Evolutionary conservation across 2,113 vertebrate genomes (phyloP).

Genomic region (Elgaria multicarinata): DNA sequence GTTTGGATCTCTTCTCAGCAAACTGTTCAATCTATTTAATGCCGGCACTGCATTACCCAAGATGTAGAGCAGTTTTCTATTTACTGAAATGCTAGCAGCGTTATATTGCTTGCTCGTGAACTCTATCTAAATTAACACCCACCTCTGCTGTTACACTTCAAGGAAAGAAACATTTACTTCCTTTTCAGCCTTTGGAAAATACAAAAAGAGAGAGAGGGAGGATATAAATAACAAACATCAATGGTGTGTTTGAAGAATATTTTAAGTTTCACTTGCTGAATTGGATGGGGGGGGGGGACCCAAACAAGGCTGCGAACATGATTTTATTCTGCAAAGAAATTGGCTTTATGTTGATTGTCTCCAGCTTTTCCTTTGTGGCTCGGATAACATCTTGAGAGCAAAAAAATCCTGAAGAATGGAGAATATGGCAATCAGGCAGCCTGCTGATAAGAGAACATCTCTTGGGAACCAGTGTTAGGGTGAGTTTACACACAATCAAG

Average conservation of each 20-base stretch:
- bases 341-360: not conserved
- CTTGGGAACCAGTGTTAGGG: not conserved
- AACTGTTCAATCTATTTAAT: slow-evolving; percentile 60
- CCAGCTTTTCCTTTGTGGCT: not conserved
- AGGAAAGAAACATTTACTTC: slow-evolving; percentile 50
- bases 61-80: slow-evolving; percentile 55
- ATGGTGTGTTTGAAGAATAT: slow-evolving; percentile 26
- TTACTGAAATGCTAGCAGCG: slow-evolving; percentile 55
- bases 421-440: not conserved
- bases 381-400: slow-evolving; percentile 2
- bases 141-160: slow-evolving; percentile 53
- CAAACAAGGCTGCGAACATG: not conserved
- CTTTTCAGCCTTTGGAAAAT: slow-evolving; percentile 51
- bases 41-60: slow-evolving; percentile 41
- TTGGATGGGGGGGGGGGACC: too few relatives aligned
- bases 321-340: slow-evolving; percentile 12
- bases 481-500: slow-evolving; percentile 6
- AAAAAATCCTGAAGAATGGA: not conserved
- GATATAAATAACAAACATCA: slow-evolving; percentile 51
- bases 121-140: slow-evolving; percentile 60
- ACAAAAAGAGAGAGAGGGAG: not conserved
- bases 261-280: slow-evolving; percentile 37
- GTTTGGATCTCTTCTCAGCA: slow-evolving; percentile 61
- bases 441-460: not conserved
- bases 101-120: slow-evolving; percentile 46